Percentiles rank a stretch among this genome's conserved stretches.
phyloP scores from a whole-genome alignment of 2,113 vertebrate genomes.

The Danionella cerebrum region DNA sequence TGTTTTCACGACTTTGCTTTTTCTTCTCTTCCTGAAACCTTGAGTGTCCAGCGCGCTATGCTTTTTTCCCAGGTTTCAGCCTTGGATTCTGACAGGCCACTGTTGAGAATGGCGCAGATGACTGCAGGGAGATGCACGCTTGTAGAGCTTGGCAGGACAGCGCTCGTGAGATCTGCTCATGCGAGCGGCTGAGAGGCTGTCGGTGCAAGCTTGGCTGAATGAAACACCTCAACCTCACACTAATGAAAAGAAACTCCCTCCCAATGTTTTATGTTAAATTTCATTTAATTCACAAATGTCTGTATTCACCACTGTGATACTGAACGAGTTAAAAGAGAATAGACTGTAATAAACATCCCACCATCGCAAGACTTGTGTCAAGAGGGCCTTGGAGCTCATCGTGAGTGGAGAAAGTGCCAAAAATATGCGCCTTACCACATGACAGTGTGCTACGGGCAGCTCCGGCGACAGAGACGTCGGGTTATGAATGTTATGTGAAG shows the following conservation, averaged over 20 bases:
- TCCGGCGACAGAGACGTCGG: slow-evolving; percentile 47
- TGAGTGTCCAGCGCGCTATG: slow-evolving; percentile 10
- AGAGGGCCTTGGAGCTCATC: slow-evolving; percentile 33
- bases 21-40: slow-evolving; percentile 17
- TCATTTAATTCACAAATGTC: background rate
- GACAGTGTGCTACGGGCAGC: slow-evolving; percentile 36
- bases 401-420: slow-evolving; percentile 53
- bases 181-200: background rate
- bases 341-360: slow-evolving; percentile 1
- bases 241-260: slow-evolving; percentile 12
- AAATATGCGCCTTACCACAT: slow-evolving; percentile 44
- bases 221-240: slow-evolving; percentile 9
- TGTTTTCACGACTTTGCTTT: slow-evolving; percentile 8
- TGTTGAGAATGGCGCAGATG: slow-evolving; percentile 85
- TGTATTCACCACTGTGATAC: slow-evolving; percentile 3
- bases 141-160: slow-evolving; percentile 80
- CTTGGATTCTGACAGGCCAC: slow-evolving; percentile 24
- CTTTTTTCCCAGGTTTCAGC: slow-evolving; percentile 4
- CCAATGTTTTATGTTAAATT: background rate
- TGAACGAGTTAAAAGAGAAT: background rate
- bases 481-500: slow-evolving; percentile 56
- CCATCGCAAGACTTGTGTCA: background rate
- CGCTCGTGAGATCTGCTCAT: slow-evolving; percentile 35
- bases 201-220: slow-evolving; percentile 4
- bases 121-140: slow-evolving; percentile 79